Base-by-base conservation (phyloP, 2,797 vertebrate species). In the Enteromius radiatus region DNA sequence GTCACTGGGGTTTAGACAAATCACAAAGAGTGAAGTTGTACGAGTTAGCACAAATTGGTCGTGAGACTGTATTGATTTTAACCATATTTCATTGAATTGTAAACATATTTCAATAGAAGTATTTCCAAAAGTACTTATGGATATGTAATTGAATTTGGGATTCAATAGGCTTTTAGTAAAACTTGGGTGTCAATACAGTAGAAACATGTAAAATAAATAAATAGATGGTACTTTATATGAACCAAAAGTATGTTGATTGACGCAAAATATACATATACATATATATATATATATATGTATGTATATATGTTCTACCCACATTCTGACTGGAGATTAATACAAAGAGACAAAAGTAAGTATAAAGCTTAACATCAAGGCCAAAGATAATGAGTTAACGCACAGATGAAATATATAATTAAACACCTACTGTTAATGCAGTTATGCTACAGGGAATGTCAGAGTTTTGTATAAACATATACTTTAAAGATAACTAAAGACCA, bases 321-420 rank as follows among this genome's bases (percentile, higher is more conserved):
- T 65, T 67, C 52, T 81, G 17, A 65, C 38, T 15, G 21, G 33
- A 17, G 36, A 56, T 54, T 68, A 67, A 76, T 26, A 33, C 11
- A 4, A 56, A 41, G 47, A 65, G 26, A 36, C 7, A 63, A 56
- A 73, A n/a, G 49, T 33, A 33, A 74, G 15, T 14, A 10, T 65
- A 36, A 36, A 63, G 79, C 23, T 38, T 43, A 11, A 68, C 71
- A 67, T 65, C 47, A 65, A 76, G 49, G 63, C 3, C 63, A 67
- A 31, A 19, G 41, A 64, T 73, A 49, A 81, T 71, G 79, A 73
- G 68, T 63, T 74, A n/a, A 49, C 36, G 9, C 1, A 17, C 19
- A 56, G 70, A 76, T 43, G 1, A 68, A 67, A 28, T 38, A 73
- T 64, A 45, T 76, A 75, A 76, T 76, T 76, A 76, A 76, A 74